A percentile compares a stretch with the other conserved stretches of the same genome.
These are phyloP conservation scores for Belonocnema kinseyi DNA, from an alignment of 1,140 invertebrate species.

Conservation along the genomic window DNA sequence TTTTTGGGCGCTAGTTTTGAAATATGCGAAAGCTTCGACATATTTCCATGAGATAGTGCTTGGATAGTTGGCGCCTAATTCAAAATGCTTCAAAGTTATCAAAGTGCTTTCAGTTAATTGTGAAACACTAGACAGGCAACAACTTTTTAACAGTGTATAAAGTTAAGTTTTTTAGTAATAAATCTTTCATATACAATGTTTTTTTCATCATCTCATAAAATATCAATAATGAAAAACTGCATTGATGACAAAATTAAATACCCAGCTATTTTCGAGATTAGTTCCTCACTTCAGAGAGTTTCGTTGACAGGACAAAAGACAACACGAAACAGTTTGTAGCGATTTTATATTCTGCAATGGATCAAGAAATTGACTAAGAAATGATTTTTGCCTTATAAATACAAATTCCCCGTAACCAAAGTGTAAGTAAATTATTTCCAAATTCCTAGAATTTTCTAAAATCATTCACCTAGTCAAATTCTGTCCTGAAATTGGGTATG, in stretches of 20 bases:
- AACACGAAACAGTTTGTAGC: slow-evolving; percentile 33
- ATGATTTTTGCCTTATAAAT: slow-evolving; percentile 33
- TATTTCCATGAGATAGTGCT: neutral
- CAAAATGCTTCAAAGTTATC: neutral
- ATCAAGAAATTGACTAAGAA: slow-evolving; percentile 26
- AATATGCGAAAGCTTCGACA: neutral
- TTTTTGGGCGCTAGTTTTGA: slow-evolving; percentile 16
- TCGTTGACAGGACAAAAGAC: slow-evolving; percentile 45
- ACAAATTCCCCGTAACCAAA: slow-evolving; percentile 42
- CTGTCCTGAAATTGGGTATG: neutral
- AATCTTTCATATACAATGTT: no score
- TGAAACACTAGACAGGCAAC: no score
- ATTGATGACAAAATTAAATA: no score
- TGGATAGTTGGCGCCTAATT: neutral
- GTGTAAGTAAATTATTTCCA: slow-evolving; percentile 31
- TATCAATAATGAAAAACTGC: no score
- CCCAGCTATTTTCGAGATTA: neutral
- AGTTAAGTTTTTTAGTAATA: no score
- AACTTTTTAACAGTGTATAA: no score
- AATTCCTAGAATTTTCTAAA: neutral
- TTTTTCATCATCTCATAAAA: no score
- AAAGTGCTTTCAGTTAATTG: no score
- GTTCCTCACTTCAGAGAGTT: slow-evolving; percentile 27
- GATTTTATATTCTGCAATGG: slow-evolving; percentile 33
- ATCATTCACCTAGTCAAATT: neutral